Percentiles rank a stretch among this genome's conserved stretches.
Evolutionary conservation across 2,888 invertebrate species (phyloP).

Genomic region (Phengaris alcon): DNA sequence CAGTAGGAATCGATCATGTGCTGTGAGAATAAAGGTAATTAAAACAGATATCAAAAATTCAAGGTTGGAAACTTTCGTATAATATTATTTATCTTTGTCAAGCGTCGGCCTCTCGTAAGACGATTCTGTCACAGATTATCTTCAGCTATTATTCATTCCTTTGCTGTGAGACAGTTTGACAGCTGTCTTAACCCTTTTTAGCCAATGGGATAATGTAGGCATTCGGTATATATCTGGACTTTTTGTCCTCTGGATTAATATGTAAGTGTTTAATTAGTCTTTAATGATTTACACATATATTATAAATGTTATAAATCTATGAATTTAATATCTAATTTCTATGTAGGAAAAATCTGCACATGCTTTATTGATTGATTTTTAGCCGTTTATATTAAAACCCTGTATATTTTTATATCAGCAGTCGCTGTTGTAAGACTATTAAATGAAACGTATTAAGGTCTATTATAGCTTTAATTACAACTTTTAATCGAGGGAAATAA

Average conservation of each 20-base stretch:
- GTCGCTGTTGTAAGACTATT: no score
- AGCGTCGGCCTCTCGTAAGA: constrained; percentile 73
- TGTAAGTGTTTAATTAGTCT: constrained; percentile 4
- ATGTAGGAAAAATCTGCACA: no score
- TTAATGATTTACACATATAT: background rate
- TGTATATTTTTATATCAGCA: no score
- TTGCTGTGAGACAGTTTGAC: constrained; percentile 72
- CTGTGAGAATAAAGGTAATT: constrained; percentile 77
- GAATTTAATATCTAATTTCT: no score
- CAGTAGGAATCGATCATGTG: constrained; percentile 43
- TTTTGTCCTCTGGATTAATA: constrained; percentile 38
- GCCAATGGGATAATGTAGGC: constrained; percentile 61
- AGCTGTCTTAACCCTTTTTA: constrained; percentile 75
- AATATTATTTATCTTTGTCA: constrained; percentile 76
- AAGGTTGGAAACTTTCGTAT: constrained; percentile 68
- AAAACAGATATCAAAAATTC: constrained; percentile 64
- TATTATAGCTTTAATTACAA: background rate
- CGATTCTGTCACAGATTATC: constrained; percentile 78
- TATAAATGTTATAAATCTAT: background rate
- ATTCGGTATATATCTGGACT: constrained; percentile 47
- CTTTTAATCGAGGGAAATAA: background rate
- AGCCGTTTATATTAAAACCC: no score
- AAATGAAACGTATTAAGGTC: background rate
- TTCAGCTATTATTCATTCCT: constrained; percentile 70
- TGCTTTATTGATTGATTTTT: no score